phyloP scores from a whole-genome alignment of 1,140 invertebrate genomes.

The Hypothenemus hampei region DNA sequence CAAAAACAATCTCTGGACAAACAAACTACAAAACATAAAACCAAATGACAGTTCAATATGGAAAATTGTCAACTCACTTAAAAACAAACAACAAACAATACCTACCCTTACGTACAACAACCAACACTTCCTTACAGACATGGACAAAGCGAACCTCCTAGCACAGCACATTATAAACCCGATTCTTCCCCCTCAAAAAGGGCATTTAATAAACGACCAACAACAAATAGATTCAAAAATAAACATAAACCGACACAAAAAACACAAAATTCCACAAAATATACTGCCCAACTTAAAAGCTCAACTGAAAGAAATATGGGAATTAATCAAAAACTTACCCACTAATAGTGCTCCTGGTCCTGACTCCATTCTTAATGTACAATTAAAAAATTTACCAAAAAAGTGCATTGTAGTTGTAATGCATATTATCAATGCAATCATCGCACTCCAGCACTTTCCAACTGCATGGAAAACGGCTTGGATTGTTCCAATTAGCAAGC shows the following conservation, averaged over 20 bases:
- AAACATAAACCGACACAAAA: no score
- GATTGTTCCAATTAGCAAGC: conserved; percentile 40
- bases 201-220: no score
- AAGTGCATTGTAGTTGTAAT: conserved; percentile 26
- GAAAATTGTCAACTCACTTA: neutral
- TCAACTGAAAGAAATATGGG: neutral
- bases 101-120: neutral
- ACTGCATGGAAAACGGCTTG: conserved; percentile 35
- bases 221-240: no score
- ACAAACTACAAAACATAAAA: neutral
- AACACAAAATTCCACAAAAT: no score
- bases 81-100: neutral
- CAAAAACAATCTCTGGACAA: no score
- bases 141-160: neutral
- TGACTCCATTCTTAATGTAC: conserved; percentile 32
- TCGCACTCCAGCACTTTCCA: conserved; percentile 32
- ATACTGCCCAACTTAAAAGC: no score
- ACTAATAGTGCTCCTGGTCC: conserved; percentile 36
- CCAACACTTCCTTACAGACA: neutral
- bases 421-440: conserved; percentile 34
- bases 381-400: conserved; percentile 34
- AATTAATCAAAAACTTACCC: neutral
- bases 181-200: no score
- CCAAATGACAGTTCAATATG: neutral
- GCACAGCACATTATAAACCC: neutral